phyloP scores from a whole-genome alignment of 1,140 invertebrate genomes.

The Meloidogyne floridensis region DNA sequence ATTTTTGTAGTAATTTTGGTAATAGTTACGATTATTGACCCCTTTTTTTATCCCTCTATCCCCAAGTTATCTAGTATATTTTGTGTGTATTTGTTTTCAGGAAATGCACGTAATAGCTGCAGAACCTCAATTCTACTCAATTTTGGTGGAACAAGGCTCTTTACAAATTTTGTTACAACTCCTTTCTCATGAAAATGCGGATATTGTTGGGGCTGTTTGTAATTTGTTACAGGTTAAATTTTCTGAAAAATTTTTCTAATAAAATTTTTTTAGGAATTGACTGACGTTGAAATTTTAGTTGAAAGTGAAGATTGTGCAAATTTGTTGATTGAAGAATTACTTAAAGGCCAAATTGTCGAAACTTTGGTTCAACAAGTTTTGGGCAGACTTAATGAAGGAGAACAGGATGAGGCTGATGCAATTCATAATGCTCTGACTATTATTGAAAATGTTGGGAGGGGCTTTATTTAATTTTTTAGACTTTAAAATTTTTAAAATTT shows the following conservation, averaged over 20 bases:
- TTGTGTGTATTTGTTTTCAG: constrained; percentile 36
- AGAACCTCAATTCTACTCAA: constrained; percentile 88
- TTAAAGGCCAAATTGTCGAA: constrained; percentile 83
- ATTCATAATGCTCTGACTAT: constrained; percentile 85
- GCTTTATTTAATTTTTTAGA: too few relatives aligned
- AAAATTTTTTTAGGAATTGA: constrained; percentile 79
- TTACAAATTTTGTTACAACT: constrained; percentile 88
- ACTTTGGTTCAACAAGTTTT: constrained; percentile 88
- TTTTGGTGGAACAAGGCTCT: constrained; percentile 84
- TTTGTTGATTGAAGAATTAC: constrained; percentile 69
- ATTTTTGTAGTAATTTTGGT: too few relatives aligned
- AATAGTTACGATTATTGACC: too few relatives aligned
- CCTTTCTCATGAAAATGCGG: constrained; percentile 93
- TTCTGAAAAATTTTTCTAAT: constrained; percentile 15
- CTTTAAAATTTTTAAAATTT: constrained; percentile 5
- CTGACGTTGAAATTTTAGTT: constrained; percentile 90
- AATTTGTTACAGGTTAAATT: constrained; percentile 74
- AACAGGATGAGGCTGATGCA: constrained; percentile 92
- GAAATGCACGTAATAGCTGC: constrained; percentile 90
- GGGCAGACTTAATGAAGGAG: constrained; percentile 85
- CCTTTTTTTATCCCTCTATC: too few relatives aligned
- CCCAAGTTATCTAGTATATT: too few relatives aligned
- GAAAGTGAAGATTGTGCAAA: constrained; percentile 73
- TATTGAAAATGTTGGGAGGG: constrained; percentile 55
- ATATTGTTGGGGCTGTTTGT: constrained; percentile 75